Evolutionary conservation across 2,888 invertebrate genomes (phyloP), one percentile per base, ranked within the genome.

Genomic region (Craniophora ligustri): DNA sequence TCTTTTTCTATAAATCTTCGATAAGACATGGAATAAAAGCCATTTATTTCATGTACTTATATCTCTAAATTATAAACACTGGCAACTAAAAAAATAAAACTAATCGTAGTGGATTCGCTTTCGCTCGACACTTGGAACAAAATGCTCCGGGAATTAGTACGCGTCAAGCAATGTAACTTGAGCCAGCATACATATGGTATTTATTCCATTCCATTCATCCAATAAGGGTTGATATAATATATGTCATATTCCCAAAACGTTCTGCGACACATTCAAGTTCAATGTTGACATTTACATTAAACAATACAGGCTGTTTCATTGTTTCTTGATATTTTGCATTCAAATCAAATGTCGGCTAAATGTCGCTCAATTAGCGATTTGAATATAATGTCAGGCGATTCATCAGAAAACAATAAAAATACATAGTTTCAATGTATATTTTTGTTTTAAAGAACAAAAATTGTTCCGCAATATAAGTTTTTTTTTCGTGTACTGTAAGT

Each of bases 281-380:
- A 87, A 89, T 89, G 88, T 89, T 92, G 91, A 92, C 91, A 89
- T 88, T 91, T 87, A 80, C 84, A 86, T 88, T 85, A 81, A 69
- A 82, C 82, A 84, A 84, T 89, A 91, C 89, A 91, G 90, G 81
- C 40, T 84, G 91, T 74, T 83, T 76, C 77, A 78, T 85, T 84
- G 84, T 84, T 76, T 73, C 69, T 59, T 68, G 76, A 75, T 79
- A 75, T 78, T 84, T 79, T 72, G 75, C 69, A 69, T 77, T 76
- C 73, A 72, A 82, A 84, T 82, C 73, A 75, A 82, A 83, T 84
- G 81, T 77, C 83, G 75, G 53, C 58, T 48, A 81, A 82, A 83
- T 81, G 81, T 78, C 79, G 69, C 65, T 67, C 74, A 72, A 72
- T 77, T 74, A 78, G 58, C 72, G 64, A 72, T 75, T 72, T 60